Evolutionary conservation across 2,888 invertebrate genomes (phyloP).

Genomic region (Cheilosia scutellata): DNA sequence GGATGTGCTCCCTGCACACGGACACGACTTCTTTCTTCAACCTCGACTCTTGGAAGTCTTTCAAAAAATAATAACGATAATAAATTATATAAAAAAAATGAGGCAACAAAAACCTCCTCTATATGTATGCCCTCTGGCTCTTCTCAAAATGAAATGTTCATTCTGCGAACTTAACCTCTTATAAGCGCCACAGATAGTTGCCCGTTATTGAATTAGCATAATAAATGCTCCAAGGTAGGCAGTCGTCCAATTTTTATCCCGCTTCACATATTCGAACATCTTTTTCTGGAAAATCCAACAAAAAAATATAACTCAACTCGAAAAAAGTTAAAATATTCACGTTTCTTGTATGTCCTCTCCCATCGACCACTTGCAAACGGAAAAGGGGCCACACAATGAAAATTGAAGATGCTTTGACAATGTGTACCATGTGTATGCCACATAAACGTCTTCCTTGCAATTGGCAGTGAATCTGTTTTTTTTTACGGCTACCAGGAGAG

Average conservation of each 20-base stretch:
- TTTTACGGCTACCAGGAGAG: background rate
- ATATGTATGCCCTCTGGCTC: slow-evolving; percentile 25
- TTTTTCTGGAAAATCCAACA: slow-evolving; percentile 2
- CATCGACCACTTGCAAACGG: slow-evolving; percentile 37
- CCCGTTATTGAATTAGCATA: slow-evolving; percentile 76
- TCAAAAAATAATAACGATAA: slow-evolving; percentile 74
- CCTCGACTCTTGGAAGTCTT: slow-evolving; percentile 63
- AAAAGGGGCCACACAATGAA: slow-evolving; percentile 51
- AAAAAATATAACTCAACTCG: slow-evolving; percentile 42
- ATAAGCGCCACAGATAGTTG: slow-evolving; percentile 76
- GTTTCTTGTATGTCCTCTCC: slow-evolving; percentile 48
- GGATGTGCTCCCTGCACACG: slow-evolving; percentile 17
- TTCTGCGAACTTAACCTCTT: slow-evolving; percentile 74
- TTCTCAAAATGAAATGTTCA: slow-evolving; percentile 69
- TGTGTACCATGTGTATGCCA: slow-evolving; percentile 68
- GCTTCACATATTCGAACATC: slow-evolving; percentile 58
- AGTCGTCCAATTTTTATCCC: slow-evolving; percentile 69
- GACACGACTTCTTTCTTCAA: slow-evolving; percentile 4
- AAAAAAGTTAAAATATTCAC: slow-evolving; percentile 73
- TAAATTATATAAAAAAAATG: slow-evolving; percentile 65
- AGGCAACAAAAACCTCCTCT: slow-evolving; percentile 12
- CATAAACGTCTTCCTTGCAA: slow-evolving; percentile 69
- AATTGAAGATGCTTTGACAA: slow-evolving; percentile 69
- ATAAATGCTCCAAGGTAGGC: slow-evolving; percentile 75
- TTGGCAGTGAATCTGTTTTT: slow-evolving; percentile 70